Base-by-base conservation (phyloP, 2,888 invertebrate genomes). In the Brachypterus glaber region DNA sequence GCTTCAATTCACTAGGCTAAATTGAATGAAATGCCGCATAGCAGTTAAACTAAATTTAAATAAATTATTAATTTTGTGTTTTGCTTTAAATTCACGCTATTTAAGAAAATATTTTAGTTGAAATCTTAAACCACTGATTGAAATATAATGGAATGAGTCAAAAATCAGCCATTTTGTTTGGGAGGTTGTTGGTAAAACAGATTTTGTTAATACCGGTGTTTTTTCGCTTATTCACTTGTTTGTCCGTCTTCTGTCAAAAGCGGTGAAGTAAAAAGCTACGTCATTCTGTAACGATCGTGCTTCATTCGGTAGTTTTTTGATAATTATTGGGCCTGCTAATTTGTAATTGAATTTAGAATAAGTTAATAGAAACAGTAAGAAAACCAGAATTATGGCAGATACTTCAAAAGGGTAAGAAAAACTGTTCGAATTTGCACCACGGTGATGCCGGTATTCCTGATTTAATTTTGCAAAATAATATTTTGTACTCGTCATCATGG, bases 401-500 rank as follows among this genome's bases (percentile, higher is more conserved):
- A 61, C 60, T 47, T 57, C 52, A 46, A 61, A 61, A 47, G 61
- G 57, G 62, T 57, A 51, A 51, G 50, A 47, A 36, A 25, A 15
- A 25, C 18, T 32, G 16, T 9, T 15, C 21, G 17, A 37, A 37
- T 37, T 36, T 43, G 31, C 12, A 31, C n/a, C 11, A 26, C 33
- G 7, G 18, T 17, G 14, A 24, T 33, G 39, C 50, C 50, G 49
- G 50, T 48, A 45, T 41, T 46, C 44, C 48, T 45, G 44, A 44
- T n/a, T 36, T 34, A 33, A 34, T 14, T 8, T 30, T 4, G n/a
- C 16, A 15, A 33, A 17, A 29, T 36, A 45, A 45, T 41, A 40
- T 50, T 54, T 55, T 53, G 42, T 51, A 53, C 56, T 50, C 57
- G 58, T 61, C 58, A 58, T 59, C 59, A 62, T 61, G 62, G 62